Evolutionary conservation across 2,113 vertebrate genomes (phyloP), one percentile per base, ranked within the genome.

Genomic region (Amazona guildingii): DNA sequence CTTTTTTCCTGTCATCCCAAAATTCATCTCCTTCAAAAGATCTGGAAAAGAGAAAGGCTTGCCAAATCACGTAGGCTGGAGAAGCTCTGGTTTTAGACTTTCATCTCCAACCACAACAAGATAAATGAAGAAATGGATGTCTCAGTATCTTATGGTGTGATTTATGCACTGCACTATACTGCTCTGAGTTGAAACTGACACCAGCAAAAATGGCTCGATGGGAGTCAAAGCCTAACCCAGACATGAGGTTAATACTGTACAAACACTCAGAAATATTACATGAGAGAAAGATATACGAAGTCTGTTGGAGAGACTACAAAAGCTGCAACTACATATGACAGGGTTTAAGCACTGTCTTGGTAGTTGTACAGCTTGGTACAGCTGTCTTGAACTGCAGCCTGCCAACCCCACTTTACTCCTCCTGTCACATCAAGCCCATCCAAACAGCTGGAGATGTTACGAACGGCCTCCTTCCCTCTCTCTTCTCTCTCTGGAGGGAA

Each of bases 381-480:
- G 55, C 17, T 2, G 1, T 35, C 66, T 75, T 6, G 1, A 27
- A 33, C 41, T 67, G 49, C 64, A 49, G 69, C 41, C 66, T 64
- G 48, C 18, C 61, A 82, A 55, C 20, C 54, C 10, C 7, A 2
- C 2, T 0, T 73, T 51, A 23, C 19, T 35, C 52, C 9, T 90
- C 28, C 10, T n/a, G 6, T 49, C 1, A 2, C 44, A 48, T 5
- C 1, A 1, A 64, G 17, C 25, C 29, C 59, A 57, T 29, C 27
- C 68, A 52, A 81, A 83, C 16, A 77, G 33, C 48, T 77, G 43
- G 31, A 72, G 70, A 49, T 11, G 7, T 5, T 75, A 66, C 3
- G 10, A 64, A 66, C 15, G 68, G 35, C 35, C 57, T 29, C 39
- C 20, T 83, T 83, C 35, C 31, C 35, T 66, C 41, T 70, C 33